Base-by-base conservation (phyloP, 2,888 invertebrate genomes). In the Selenia dentaria region DNA sequence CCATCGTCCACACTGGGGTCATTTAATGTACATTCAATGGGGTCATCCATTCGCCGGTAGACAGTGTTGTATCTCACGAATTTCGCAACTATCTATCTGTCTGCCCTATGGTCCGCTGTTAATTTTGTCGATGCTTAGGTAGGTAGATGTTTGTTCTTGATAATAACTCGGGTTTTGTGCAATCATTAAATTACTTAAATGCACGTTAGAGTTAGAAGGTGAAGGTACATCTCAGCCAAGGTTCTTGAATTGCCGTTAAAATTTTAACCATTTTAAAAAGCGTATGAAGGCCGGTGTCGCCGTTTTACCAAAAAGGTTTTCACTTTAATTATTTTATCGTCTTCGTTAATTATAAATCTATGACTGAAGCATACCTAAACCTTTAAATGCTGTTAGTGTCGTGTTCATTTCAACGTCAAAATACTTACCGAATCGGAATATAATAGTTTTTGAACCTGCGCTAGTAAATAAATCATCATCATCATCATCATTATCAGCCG, bases 31-130 rank as follows among this genome's bases (percentile, higher is more conserved):
- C 6, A 8, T 6, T 22, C 22, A 0, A 22, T 22, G 8, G 22
- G 69, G 68, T 70, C 69, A 68, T 64, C 64, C 69, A 53, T 54
- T 65, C 67, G 62, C 66, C 54, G 41, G 35, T 32, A 2, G 22
- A 10, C 49, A 16, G 16, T 4, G 44, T 45, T 38, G 44, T 44
- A 53, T 51, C 54, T 54, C 56, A 53, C 42, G 10, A 37, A 58
- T 72, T 66, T 64, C 66, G 65, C 62, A 70, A 72, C 48, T 36
- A 12, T 18, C 24, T n/a, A n/a, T 16, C 16, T 16, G 16, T 16
- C 25, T 35, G 36, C 28, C 52, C 48, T 51, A 51, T 53, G 58
- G 41, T 37, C 36, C 42, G 41, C 24, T 42, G 4, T 18, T 18
- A 48, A 49, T 41, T 45, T 38, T 46, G 33, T 38, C 49, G 22